phyloP scores from a whole-genome alignment of 1,140 invertebrate genomes.

The Reticulitermes speratus region DNA sequence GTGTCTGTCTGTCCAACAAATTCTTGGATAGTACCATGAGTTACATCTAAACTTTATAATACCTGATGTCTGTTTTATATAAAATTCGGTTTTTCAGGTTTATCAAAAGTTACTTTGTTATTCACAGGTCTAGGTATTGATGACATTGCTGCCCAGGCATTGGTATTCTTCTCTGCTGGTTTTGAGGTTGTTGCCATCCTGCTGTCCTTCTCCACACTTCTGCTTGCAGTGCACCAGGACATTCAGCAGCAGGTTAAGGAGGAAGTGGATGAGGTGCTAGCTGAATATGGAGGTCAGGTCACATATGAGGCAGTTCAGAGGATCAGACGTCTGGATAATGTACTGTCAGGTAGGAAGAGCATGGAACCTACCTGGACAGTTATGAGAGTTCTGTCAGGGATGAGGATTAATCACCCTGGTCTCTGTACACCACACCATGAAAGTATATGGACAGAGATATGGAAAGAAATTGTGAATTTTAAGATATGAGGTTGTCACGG shows the following conservation, averaged over 20 bases:
- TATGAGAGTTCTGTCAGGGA: not conserved
- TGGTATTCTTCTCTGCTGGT: constrained; percentile 39
- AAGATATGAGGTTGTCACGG: no score
- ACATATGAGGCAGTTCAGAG: constrained; percentile 47
- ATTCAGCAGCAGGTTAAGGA: constrained; percentile 49
- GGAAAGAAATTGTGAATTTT: no score
- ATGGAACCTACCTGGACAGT: not conserved
- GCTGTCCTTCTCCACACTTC: constrained; percentile 47
- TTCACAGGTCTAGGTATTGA: not conserved
- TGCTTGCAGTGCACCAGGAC: constrained; percentile 50
- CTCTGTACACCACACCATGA: no score
- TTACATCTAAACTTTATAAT: no score
- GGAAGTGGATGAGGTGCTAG: constrained; percentile 46
- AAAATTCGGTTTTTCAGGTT: no score
- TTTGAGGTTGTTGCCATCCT: constrained; percentile 51
- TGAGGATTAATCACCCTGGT: no score
- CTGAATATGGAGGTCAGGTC: constrained; percentile 40
- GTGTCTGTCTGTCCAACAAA: no score
- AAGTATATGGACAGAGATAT: no score
- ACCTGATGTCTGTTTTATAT: no score
- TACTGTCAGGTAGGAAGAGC: constrained; percentile 40
- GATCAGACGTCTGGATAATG: constrained; percentile 50
- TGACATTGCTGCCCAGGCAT: constrained; percentile 16
- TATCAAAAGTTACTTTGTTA: no score
- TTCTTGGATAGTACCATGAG: no score